These are phyloP conservation scores for Aricia agestis DNA, from an alignment of 1,140 invertebrate genomes.

Conservation along the genomic window DNA sequence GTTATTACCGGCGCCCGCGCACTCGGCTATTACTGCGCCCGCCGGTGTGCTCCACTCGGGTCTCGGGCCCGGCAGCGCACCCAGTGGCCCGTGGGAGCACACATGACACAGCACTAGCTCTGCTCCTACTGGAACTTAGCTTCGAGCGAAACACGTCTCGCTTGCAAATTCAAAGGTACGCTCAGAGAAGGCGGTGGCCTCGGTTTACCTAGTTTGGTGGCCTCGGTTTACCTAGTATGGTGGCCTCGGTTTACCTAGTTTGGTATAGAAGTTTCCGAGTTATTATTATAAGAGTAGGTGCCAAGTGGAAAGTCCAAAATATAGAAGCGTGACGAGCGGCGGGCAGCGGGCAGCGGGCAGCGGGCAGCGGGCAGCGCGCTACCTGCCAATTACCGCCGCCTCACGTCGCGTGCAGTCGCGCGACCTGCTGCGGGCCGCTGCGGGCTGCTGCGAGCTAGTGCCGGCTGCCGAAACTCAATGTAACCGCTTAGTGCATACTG, in stretches of 20 bases:
- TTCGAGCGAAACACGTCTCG: background rate
- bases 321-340: slow-evolving; percentile 2
- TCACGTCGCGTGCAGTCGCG: too few relatives aligned
- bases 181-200: too few relatives aligned
- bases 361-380: background rate
- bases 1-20: background rate
- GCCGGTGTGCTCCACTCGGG: background rate
- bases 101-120: background rate
- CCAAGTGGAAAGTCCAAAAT: slow-evolving; percentile 1
- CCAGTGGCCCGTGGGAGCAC: background rate
- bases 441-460: background rate
- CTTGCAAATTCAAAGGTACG: too few relatives aligned
- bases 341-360: background rate
- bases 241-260: too few relatives aligned
- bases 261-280: too few relatives aligned
- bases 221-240: too few relatives aligned
- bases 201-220: too few relatives aligned
- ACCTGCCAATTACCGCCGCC: background rate
- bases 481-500: background rate
- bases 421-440: too few relatives aligned
- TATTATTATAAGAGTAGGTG: background rate
- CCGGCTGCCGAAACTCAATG: background rate
- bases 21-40: background rate
- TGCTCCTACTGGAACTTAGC: background rate
- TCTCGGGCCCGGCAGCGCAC: background rate